Evolutionary conservation across 2,113 vertebrate genomes (phyloP), one percentile per base, ranked within the genome.

Genomic region (Syngnathus floridae): DNA sequence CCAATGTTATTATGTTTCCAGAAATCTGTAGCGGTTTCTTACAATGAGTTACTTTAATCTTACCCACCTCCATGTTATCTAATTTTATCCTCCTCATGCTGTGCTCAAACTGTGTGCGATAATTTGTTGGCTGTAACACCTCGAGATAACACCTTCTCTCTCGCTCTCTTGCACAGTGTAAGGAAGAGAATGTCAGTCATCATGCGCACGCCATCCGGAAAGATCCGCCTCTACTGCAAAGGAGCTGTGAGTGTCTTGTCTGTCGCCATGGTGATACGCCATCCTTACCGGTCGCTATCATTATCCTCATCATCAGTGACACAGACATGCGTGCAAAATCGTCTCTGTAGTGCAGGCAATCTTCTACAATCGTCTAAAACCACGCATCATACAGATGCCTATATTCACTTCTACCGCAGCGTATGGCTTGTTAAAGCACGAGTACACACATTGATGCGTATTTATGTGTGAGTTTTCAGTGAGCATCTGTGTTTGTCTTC

Each of bases 171-270:
- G 45, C 73, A 49, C 90, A 99, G 97, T 45, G 1, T 86, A 22
- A 93, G 96, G 79, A 98, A 98, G 83, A 94, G 97, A 87, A 99
- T 99, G 96, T 99, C 97, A 4, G 96, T 98, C 90, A 96, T 99
- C 86, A 94, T 98, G 82, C 94, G 97, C 62, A 98, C 95, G 21
- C 95, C 96, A 60, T 91, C 95, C 3, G 96, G 97, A 72, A 96
- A 94, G 85, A 92, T 99, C 89, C 93, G 95, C 83, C 93, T 99
- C 41, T 99, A 99, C 92, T 99, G 96, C 93, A 99, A 99, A 93
- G 97, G 97, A 89, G 97, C 96, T 66, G 97, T 99, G 89, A 99
- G 97, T 95, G 82, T 83, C 84, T 37, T 74, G 76, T 88, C 80
- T 85, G 65, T 88, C 82, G 75, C 89, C 83, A 90, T 90, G 82